Percentiles rank a stretch among this genome's conserved stretches.
phyloP scores from a whole-genome alignment of 2,113 vertebrate species.

The Falcunculus frontatus region DNA sequence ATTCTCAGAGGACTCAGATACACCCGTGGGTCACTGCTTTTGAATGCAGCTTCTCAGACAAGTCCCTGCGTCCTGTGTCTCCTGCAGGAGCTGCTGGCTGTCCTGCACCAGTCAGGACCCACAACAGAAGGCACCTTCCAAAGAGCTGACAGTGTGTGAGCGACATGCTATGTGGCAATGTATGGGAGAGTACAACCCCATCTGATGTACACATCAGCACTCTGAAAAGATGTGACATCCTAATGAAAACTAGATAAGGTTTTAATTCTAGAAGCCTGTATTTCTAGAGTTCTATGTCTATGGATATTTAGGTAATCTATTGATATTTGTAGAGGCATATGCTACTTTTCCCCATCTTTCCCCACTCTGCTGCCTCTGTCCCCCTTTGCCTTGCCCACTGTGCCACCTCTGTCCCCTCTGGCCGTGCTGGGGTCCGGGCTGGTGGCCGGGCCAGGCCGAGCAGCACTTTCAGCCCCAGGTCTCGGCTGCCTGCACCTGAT shows the following conservation, averaged over 20 bases:
- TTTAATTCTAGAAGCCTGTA: background rate
- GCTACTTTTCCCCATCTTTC: no score
- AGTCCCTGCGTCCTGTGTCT: background rate
- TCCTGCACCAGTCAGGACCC: background rate
- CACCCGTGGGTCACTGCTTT: background rate
- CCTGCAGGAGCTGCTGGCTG: background rate
- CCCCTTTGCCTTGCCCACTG: no score
- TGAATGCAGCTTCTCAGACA: background rate
- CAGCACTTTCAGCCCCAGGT: background rate
- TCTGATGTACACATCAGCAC: background rate
- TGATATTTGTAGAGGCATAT: background rate
- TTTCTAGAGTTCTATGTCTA: background rate
- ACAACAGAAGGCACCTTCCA: background rate
- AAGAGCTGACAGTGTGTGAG: background rate
- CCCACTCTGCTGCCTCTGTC: background rate
- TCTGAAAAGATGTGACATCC: background rate
- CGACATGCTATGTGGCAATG: no score
- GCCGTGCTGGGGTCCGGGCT: accelerated
- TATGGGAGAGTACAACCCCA: background rate
- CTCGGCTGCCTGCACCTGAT: accelerated
- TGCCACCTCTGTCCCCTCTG: background rate
- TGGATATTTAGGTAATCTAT: background rate
- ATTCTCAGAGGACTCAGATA: background rate
- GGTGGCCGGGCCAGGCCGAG: background rate
- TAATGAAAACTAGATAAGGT: background rate